These are phyloP conservation scores for Pelodytes ibericus DNA, from an alignment of 2,797 vertebrate species.

Conservation along the genomic window DNA sequence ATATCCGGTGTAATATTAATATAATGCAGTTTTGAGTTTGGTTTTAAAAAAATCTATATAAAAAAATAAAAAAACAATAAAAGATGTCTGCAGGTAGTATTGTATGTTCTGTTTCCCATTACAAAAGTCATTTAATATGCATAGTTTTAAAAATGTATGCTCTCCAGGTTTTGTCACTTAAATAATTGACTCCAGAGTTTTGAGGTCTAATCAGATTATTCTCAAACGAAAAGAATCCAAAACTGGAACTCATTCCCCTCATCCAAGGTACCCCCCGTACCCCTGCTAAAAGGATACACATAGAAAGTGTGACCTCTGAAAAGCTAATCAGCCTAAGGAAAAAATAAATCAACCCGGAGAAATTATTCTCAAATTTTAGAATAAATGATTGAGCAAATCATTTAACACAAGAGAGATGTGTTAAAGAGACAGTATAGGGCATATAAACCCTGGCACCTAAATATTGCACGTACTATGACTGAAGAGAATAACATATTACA, in stretches of 20 bases:
- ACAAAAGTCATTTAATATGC: not conserved
- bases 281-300: not conserved
- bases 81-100: not conserved
- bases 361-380: not conserved
- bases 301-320: not conserved
- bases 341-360: not conserved
- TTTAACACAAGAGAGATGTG: not conserved
- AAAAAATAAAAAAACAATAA: conserved; percentile 2
- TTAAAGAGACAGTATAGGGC: not conserved
- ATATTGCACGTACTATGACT: too few relatives aligned
- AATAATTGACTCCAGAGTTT: conserved; percentile 14
- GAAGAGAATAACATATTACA: too few relatives aligned
- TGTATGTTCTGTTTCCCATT: not conserved
- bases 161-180: not conserved
- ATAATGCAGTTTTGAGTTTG: not conserved
- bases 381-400: not conserved
- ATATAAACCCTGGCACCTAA: too few relatives aligned
- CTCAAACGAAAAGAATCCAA: not conserved
- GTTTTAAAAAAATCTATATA: not conserved
- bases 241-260: conserved; percentile 1
- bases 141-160: conserved; percentile 5
- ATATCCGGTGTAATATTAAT: not conserved
- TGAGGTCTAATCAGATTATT: conserved; percentile 14
- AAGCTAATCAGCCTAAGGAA: not conserved
- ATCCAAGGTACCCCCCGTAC: not conserved